Base-by-base conservation (phyloP, 2,797 vertebrate genomes). In the Bucorvus abyssinicus region DNA sequence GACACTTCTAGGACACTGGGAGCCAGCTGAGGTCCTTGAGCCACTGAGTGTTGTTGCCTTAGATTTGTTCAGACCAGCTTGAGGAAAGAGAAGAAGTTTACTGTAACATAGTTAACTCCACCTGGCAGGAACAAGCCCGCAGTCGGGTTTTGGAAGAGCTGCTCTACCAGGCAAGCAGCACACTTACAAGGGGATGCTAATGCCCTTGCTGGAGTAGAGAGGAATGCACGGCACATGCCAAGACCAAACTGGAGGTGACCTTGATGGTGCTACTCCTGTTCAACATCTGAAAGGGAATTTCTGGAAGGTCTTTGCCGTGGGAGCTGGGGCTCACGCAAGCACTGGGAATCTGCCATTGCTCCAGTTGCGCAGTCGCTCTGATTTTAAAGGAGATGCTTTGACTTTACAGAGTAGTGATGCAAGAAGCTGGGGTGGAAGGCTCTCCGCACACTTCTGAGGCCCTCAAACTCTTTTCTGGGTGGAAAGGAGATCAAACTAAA, bases 401-500 rank as follows among this genome's bases (percentile, higher is more conserved):
- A 44, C 45, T 94, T 84, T 73, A 73, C 27, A 32, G 36, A 64
- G 49, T 2, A 56, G 55, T 0, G 0, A 84, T 30, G 34, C 0
- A 9, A 87, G 49, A 84, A 75, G n/a, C 29, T 79, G n/a, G 82
- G 14, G 8, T 70, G 34, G 45, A 69, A 88, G 55, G 47, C n/a
- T 50, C 47, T 88, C 76, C 71, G 45, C 42, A 55, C 53, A 40
- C 5, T 93, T 91, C 65, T 59, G 80, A 95, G 19, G 49, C 77
- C 44, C 74, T 70, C 79, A 78, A 4, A 78, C 44, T 52, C 16
- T 75, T 87, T 89, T 78, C 61, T 78, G 34, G 4, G 50, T 86
- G 34, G 53, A 91, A 95, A 94, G 32, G 67, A 91, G 57, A 91
- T 84, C 79, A 84, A 90, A 82, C 63, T 94, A 89, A 94, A 87